A percentile compares a stretch with the other conserved stretches of the same genome.
Conservation (phyloP, 2,797 vertebrate species). For the Adrianichthys oophorus region DNA sequence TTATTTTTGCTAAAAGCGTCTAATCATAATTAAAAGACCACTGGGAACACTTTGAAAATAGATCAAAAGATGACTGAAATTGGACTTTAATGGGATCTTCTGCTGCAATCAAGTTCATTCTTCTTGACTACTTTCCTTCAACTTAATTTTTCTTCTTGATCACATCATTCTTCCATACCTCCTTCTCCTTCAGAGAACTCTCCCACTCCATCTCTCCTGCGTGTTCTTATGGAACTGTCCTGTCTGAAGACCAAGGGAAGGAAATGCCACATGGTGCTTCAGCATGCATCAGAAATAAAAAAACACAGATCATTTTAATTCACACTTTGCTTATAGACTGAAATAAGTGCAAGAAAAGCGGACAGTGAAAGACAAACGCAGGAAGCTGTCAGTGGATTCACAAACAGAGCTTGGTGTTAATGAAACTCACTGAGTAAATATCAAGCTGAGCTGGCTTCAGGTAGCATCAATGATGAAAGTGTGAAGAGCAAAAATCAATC, state of each 20-base stretch:
- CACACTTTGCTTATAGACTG: no score
- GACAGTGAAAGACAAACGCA: constrained; percentile 15
- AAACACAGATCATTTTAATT: no score
- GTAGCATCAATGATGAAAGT: constrained; percentile 13
- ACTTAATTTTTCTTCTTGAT: constrained; percentile 14
- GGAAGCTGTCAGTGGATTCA: constrained; percentile 13
- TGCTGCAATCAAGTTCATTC: constrained; percentile 57
- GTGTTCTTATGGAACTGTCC: no score
- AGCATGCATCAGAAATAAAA: no score
- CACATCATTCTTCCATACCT: constrained; percentile 1
- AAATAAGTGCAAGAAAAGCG: neutral
- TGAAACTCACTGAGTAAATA: constrained; percentile 38
- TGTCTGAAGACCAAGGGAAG: no score
- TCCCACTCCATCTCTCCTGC: constrained; percentile 21
- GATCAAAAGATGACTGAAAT: constrained; percentile 18
- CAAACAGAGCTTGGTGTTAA: constrained; percentile 31
- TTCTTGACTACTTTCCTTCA: constrained; percentile 50
- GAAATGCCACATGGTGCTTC: no score
- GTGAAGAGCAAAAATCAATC: constrained; percentile 18
- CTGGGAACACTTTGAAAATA: neutral
- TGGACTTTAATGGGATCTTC: constrained; percentile 52
- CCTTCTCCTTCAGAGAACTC: constrained; percentile 15
- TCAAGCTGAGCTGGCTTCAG: constrained; percentile 20
- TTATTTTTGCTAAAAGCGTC: no score
- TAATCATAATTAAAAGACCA: no score